These are phyloP conservation scores for Nebria ingens DNA, from an alignment of 1,140 invertebrate species.

Conservation along the genomic window DNA sequence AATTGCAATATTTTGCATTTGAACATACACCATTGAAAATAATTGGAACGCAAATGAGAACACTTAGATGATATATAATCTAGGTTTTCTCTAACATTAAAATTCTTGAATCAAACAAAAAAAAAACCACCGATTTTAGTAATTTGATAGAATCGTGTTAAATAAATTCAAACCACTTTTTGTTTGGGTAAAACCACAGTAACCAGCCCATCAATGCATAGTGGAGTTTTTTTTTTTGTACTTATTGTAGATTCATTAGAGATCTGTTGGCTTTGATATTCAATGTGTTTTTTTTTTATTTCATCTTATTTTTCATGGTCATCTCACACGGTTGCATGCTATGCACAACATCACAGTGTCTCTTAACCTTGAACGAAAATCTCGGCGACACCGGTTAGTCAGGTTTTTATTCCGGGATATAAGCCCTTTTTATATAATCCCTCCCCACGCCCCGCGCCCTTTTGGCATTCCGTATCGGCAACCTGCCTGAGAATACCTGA, in stretches of 20 bases:
- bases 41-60: too few species aligned
- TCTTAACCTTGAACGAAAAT: too few species aligned
- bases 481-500: not conserved
- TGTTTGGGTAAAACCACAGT: too few species aligned
- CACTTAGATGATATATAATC: too few species aligned
- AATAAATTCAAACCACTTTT: not conserved
- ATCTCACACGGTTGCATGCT: too few species aligned
- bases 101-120: too few species aligned
- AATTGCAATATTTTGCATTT: too few species aligned
- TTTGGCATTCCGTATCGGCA: not conserved
- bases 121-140: not conserved
- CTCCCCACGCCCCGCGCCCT: not conserved
- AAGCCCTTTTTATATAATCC: not conserved
- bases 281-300: slow-evolving; percentile 1
- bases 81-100: too few species aligned
- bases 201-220: too few species aligned
- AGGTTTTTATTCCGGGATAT: not conserved
- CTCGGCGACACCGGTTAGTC: not conserved
- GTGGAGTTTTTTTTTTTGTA: not conserved
- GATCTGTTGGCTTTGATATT: too few species aligned
- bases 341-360: not conserved
- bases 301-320: not conserved
- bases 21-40: too few species aligned
- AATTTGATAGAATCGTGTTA: not conserved
- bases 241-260: not conserved